Evolutionary conservation across 2,113 vertebrate species (phyloP).

Genomic region (Pterocles burchelli): DNA sequence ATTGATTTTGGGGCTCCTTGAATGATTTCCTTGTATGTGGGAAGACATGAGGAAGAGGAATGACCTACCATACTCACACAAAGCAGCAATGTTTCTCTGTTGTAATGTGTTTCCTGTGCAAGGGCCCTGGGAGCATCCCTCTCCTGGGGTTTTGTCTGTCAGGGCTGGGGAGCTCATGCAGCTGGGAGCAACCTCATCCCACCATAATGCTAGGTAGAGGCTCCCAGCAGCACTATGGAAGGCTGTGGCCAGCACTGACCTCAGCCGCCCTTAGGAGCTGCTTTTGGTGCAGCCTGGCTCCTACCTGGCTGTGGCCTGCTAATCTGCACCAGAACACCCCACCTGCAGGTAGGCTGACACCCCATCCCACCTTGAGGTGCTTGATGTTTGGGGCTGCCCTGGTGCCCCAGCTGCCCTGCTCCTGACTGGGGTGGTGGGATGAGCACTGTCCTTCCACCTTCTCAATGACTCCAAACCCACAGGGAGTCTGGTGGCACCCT

Average conservation of each 20-base stretch:
- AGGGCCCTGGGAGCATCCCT: not conserved
- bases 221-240: not conserved
- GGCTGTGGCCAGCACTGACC: not conserved
- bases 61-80: not conserved
- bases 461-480: fast-evolving
- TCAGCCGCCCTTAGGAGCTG: not conserved
- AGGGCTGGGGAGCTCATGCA: not conserved
- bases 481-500: not conserved
- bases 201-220: fast-evolving
- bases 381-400: fast-evolving
- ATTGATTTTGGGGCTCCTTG: not conserved
- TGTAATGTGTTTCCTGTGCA: not conserved
- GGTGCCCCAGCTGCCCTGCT: fast-evolving
- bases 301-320: not conserved
- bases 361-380: no score
- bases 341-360: fast-evolving
- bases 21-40: not conserved
- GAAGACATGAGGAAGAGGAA: not conserved
- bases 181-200: not conserved
- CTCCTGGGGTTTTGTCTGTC: not conserved
- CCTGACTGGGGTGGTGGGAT: not conserved
- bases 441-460: not conserved
- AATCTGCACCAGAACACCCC: not conserved
- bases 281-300: not conserved
- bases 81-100: not conserved